Evolutionary conservation across 1,140 invertebrate genomes (phyloP).

Genomic region (Heliconius hermathena): DNA sequence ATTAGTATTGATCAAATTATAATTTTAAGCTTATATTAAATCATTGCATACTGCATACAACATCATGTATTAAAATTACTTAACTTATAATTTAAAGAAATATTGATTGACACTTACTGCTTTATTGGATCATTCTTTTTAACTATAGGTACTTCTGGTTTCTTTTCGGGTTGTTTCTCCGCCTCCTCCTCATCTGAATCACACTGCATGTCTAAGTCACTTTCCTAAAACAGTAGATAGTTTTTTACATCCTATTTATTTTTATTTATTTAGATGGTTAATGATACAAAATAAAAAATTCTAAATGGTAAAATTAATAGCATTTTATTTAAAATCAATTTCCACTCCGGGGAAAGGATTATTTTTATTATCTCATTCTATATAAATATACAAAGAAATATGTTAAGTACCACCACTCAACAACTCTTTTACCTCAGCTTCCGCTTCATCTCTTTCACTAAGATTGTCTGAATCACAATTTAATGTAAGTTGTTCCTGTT

Average conservation of each 20-base stretch:
- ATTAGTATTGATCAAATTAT: background rate
- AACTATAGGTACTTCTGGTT: constrained; percentile 56
- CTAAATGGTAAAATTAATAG: background rate
- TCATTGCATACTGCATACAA: background rate
- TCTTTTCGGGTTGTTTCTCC: constrained; percentile 74
- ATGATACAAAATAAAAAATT: no score
- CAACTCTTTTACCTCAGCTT: constrained; percentile 84
- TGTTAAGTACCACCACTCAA: no score
- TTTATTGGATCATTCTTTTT: constrained; percentile 81
- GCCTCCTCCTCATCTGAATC: constrained; percentile 86
- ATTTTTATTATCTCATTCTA: no score
- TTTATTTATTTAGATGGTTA: no score
- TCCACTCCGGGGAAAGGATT: no score
- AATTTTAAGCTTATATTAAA: background rate
- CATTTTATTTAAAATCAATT: background rate
- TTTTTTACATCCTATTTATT: no score
- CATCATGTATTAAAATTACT: background rate
- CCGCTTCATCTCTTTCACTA: constrained; percentile 91
- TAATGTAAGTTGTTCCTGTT: constrained; percentile 83
- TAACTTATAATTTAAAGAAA: background rate
- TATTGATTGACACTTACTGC: constrained; percentile 77
- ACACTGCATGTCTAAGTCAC: constrained; percentile 80
- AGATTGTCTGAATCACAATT: constrained; percentile 86
- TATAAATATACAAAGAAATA: no score
- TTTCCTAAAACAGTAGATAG: constrained; percentile 57